Evolutionary conservation across 2,797 vertebrate genomes (phyloP), one percentile per base, ranked within the genome.

Genomic region (Toxotes lorentzi): DNA sequence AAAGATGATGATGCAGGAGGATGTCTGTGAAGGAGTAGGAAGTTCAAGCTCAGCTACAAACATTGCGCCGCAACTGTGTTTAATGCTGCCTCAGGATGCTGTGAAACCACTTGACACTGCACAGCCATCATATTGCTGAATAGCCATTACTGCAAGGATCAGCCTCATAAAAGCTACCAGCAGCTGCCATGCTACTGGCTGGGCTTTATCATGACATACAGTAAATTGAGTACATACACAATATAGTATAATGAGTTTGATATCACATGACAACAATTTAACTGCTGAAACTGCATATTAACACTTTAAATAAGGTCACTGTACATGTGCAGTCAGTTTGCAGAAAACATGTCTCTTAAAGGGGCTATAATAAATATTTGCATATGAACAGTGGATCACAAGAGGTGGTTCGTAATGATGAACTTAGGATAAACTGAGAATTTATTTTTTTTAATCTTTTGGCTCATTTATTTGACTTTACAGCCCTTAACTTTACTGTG

Each of bases 71-170:
- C n/a, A 56, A 56, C 35, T 19, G 40, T 34, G 38, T 73, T 79
- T 60, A 65, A 71, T 50, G 65, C 19, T 16, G 6, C 58, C 47
- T 78, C 45, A 4, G 66, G 64, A 82, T 30, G 45, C 73, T 57
- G 59, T 70, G 60, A 69, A 84, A 69, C 27, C 60, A 76, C 56
- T 82, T 67, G 71, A 60, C 62, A 74, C 73, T 53, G n/a, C 27
- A 2, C 47, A 24, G 38, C 41, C 27, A 50, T 58, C 61, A 62
- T 48, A 64, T n/a, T 59, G 38, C 62, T 89, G 73, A 73, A 76
- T 35, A 50, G 63, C 41, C 66, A 58, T 60, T 56, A 70, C 7
- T 14, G 17, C 53, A 54, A 41, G 17, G 12, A 57, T 59, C 51
- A 56, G 27, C n/a, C 41, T 4, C 0, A 10, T 35, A 54, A 4